Conservation (phyloP, 1,140 invertebrate species). For the Pogonognathellus flavescens region DNA sequence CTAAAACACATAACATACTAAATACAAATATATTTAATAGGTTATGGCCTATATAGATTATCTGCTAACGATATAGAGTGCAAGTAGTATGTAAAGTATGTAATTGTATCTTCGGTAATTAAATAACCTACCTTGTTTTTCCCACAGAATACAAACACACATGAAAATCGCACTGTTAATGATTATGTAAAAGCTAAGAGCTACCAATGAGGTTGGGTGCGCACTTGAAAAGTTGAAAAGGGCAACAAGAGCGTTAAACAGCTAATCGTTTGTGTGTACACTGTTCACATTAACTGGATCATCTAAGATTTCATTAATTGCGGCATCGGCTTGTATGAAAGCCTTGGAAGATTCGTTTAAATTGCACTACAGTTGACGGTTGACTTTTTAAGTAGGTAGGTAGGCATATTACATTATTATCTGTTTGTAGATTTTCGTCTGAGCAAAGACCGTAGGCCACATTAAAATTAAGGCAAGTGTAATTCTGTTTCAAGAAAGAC, state of each 20-base stretch:
- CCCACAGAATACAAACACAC: neutral
- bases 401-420: too few relatives aligned
- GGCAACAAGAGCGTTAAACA: neutral
- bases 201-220: neutral
- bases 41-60: too few relatives aligned
- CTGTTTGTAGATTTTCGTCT: too few relatives aligned
- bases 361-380: neutral
- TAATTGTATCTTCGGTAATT: too few relatives aligned
- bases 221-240: neutral
- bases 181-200: neutral
- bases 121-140: too few relatives aligned
- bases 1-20: too few relatives aligned
- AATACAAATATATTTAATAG: too few relatives aligned
- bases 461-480: constrained; percentile 35
- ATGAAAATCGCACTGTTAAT: neutral
- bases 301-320: constrained; percentile 34
- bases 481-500: constrained; percentile 36
- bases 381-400: constrained; percentile 2
- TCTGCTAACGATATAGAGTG: too few relatives aligned
- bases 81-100: too few relatives aligned
- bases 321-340: constrained; percentile 1
- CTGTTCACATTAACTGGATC: constrained; percentile 31
- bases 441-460: constrained; percentile 18
- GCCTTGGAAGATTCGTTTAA: neutral
- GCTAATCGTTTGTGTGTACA: constrained; percentile 35